Conservation (phyloP, 1,140 invertebrate genomes). For the Drosophila dunni region DNA sequence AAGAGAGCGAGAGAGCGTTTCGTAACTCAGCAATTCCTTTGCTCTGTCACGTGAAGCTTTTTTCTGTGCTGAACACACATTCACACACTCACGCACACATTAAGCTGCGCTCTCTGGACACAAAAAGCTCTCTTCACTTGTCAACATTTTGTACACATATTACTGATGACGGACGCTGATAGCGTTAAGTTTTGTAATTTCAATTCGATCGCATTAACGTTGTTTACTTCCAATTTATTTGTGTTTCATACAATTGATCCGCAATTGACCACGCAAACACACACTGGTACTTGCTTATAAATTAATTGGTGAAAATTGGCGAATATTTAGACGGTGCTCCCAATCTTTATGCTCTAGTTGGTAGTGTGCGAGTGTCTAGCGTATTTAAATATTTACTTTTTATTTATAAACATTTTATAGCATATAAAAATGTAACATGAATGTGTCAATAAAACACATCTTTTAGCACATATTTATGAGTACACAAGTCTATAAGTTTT, state of each 20-base stretch:
- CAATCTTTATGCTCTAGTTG: slow-evolving; percentile 1
- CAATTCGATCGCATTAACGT: slow-evolving; percentile 20
- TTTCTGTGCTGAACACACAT: background rate
- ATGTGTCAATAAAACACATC: slow-evolving; percentile 58
- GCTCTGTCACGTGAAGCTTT: background rate
- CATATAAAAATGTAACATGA: slow-evolving; percentile 69
- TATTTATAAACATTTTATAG: slow-evolving; percentile 77
- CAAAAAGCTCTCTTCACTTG: slow-evolving; percentile 19
- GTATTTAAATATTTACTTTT: slow-evolving; percentile 73
- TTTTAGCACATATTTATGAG: slow-evolving; percentile 43
- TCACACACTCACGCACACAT: background rate
- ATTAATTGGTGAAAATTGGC: slow-evolving; percentile 37
- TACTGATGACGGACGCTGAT: slow-evolving; percentile 30
- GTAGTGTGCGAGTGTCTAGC: slow-evolving; percentile 22
- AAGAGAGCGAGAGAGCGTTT: background rate
- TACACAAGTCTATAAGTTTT: background rate
- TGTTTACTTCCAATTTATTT: slow-evolving; percentile 25
- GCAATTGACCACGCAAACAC: slow-evolving; percentile 53
- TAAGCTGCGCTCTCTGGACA: slow-evolving; percentile 2
- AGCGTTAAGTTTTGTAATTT: slow-evolving; percentile 6
- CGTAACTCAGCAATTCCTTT: background rate
- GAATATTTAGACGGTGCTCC: slow-evolving; percentile 18
- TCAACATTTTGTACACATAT: slow-evolving; percentile 3
- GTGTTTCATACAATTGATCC: slow-evolving; percentile 59
- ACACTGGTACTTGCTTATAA: slow-evolving; percentile 4